phyloP scores from a whole-genome alignment of 2,113 vertebrate species.

The Leucosticte australis region DNA sequence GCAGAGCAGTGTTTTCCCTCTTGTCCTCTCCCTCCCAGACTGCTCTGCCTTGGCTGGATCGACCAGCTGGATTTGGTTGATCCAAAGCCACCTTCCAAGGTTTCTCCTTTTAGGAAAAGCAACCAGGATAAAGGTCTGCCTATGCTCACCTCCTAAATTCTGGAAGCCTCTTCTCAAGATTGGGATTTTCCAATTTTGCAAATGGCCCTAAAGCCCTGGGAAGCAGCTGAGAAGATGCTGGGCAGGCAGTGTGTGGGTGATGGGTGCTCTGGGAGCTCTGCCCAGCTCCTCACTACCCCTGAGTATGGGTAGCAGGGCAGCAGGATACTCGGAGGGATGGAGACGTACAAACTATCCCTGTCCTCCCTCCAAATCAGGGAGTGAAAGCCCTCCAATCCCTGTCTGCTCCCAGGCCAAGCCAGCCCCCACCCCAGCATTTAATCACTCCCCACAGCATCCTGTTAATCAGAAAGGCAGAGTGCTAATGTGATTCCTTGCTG shows the following conservation, averaged over 20 bases:
- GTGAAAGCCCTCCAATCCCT: background rate
- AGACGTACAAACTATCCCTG: background rate
- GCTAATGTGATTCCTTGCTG: background rate
- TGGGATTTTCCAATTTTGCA: background rate
- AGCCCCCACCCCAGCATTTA: background rate
- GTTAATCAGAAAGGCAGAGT: accelerated
- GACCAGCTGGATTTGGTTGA: background rate
- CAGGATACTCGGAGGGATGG: background rate
- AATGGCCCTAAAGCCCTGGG: background rate
- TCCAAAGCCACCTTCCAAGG: background rate
- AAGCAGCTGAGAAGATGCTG: background rate
- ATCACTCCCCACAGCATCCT: accelerated
- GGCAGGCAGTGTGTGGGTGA: background rate
- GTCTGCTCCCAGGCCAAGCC: background rate
- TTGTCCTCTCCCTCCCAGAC: background rate
- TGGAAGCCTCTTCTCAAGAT: background rate
- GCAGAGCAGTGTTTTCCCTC: background rate
- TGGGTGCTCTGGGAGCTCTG: background rate
- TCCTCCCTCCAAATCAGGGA: background rate
- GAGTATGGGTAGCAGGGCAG: background rate
- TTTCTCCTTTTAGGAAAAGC: background rate
- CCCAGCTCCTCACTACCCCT: accelerated
- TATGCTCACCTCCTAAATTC: accelerated
- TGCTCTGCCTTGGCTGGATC: background rate
- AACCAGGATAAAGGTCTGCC: background rate